A percentile compares a stretch with the other conserved stretches of the same genome.
Conservation (phyloP, 2,797 vertebrate species). For the Darevskia mixta region DNA sequence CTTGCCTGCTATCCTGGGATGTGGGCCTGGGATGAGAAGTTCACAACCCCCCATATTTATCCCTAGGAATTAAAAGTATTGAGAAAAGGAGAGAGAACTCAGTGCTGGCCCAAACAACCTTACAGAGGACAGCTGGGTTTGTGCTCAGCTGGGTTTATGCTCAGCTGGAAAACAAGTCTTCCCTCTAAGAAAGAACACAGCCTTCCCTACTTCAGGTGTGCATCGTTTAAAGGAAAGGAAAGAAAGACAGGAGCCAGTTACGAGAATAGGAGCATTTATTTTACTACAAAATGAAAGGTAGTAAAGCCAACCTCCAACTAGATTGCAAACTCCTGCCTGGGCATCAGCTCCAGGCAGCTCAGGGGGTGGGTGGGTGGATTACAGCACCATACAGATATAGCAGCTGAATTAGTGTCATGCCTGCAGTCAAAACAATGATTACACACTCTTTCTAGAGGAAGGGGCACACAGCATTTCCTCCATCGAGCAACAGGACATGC, state of each 20-base stretch:
- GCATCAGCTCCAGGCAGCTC: constrained; percentile 21
- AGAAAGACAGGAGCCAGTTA: not conserved
- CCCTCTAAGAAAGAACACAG: not conserved
- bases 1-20: not conserved
- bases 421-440: constrained; percentile 7
- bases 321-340: not conserved
- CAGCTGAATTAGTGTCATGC: not conserved
- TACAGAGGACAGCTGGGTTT: not conserved
- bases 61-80: not conserved
- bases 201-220: not conserved
- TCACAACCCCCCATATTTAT: not conserved
- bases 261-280: constrained; percentile 12
- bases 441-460: not conserved
- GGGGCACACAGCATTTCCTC: not conserved
- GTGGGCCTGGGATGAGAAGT: not conserved
- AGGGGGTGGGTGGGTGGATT: not conserved
- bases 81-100: not conserved
- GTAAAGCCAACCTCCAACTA: constrained; percentile 5
- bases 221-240: constrained; percentile 4
- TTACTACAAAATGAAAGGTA: constrained; percentile 28
- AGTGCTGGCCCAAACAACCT: not conserved
- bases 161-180: not conserved
- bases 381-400: constrained; percentile 13
- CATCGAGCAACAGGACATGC: not conserved
- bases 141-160: not conserved